A percentile compares a stretch with the other conserved stretches of the same genome.
Conservation (phyloP, 2,113 vertebrate genomes). For the Fulmarus glacialis region DNA sequence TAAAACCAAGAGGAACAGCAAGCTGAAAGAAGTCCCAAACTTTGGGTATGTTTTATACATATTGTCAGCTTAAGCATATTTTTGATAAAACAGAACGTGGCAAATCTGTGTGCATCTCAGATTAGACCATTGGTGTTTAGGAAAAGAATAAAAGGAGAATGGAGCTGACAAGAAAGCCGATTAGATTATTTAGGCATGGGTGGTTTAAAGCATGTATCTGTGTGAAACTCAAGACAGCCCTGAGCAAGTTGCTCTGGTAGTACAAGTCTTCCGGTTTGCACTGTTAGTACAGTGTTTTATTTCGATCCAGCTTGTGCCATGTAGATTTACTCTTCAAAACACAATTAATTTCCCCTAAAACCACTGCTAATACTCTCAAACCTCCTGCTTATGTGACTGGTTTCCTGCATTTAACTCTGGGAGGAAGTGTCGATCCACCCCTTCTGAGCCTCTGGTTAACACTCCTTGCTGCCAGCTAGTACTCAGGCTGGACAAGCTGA, state of each 20-base stretch:
- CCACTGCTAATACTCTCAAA: slow-evolving; percentile 32
- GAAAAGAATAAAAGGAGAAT: not conserved
- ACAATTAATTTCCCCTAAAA: slow-evolving; percentile 29
- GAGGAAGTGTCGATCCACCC: slow-evolving; percentile 5
- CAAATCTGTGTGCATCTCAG: not conserved
- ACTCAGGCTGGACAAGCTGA: not conserved
- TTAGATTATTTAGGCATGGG: not conserved
- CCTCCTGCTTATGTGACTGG: slow-evolving; percentile 39
- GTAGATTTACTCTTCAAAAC: slow-evolving; percentile 8
- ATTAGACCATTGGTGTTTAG: not conserved
- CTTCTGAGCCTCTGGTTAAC: slow-evolving; percentile 23
- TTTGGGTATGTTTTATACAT: not conserved
- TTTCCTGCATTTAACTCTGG: slow-evolving; percentile 41
- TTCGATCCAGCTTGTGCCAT: not conserved
- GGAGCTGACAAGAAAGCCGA: not conserved
- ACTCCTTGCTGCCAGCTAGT: not conserved
- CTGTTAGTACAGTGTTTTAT: not conserved
- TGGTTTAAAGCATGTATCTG: not conserved
- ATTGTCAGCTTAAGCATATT: not conserved
- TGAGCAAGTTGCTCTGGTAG: not conserved
- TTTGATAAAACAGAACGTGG: not conserved
- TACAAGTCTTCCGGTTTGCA: not conserved
- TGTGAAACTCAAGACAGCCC: not conserved
- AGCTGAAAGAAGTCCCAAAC: not conserved
- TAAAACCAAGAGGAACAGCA: not conserved